Percentiles rank a stretch among this genome's conserved stretches.
Evolutionary conservation across 2,888 invertebrate species (phyloP).

Genomic region (Hipparchia sbordonii): DNA sequence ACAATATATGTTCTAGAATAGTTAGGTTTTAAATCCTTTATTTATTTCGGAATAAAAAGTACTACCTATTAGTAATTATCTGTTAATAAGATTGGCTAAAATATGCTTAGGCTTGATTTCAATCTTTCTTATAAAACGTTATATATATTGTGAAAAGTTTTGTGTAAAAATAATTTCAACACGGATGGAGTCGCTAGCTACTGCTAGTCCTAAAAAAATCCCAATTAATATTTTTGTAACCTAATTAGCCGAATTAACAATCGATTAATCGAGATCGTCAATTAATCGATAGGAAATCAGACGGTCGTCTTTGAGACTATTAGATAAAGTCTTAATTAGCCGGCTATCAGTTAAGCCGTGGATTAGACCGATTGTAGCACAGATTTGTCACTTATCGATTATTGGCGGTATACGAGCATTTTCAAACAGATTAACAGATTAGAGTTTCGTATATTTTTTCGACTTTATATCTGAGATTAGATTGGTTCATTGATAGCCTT

Average conservation of each 20-base stretch:
- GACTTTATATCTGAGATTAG: conserved; percentile 34
- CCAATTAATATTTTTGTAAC: too few relatives aligned
- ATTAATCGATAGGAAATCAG: conserved; percentile 47
- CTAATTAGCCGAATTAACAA: conserved; percentile 4
- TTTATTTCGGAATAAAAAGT: too few relatives aligned
- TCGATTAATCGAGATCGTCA: background rate
- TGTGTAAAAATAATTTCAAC: too few relatives aligned
- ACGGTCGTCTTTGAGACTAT: conserved; percentile 52
- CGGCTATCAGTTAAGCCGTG: conserved; percentile 58
- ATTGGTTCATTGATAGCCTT: conserved; percentile 33
- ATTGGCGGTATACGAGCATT: conserved; percentile 63
- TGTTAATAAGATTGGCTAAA: too few relatives aligned
- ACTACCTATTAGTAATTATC: too few relatives aligned
- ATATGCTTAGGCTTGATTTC: too few relatives aligned
- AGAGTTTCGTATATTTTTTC: conserved; percentile 38
- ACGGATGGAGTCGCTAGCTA: too few relatives aligned
- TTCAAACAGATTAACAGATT: conserved; percentile 47
- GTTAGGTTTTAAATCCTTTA: too few relatives aligned
- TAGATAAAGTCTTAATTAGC: conserved; percentile 58
- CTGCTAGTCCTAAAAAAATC: too few relatives aligned
- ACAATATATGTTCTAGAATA: too few relatives aligned
- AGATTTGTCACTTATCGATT: conserved; percentile 68
- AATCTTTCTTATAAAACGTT: too few relatives aligned
- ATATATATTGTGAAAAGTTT: too few relatives aligned
- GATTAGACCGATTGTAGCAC: conserved; percentile 64